Base-by-base conservation (phyloP, 2,113 vertebrate genomes). In the Rattus rattus region DNA sequence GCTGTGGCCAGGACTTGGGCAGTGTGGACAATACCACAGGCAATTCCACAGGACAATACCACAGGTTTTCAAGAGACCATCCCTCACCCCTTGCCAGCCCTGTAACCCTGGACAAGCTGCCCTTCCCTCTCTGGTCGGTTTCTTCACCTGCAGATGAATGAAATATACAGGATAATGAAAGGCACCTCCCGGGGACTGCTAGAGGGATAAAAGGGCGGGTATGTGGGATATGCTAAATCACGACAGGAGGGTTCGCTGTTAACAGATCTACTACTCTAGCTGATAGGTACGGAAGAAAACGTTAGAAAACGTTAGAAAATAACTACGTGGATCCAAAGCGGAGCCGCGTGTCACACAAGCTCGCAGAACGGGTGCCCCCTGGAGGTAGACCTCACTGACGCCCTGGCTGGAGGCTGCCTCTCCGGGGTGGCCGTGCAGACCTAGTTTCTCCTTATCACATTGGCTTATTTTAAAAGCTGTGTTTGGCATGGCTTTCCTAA, bases 401-500 rank as follows among this genome's bases (percentile, higher is more conserved):
- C 43, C 22, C 89, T 7, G 39, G 24, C 33, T 8, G 14, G 79
- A 94, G 36, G 77, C 39, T 69, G 54, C 69, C 76, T 81, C 28
- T 17, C 43, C 9, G 26, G 33, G 2, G 9, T 3, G 22, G 36
- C 7, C 1, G 11, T 0, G 49, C 49, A 43, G 54, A 26, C 65
- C 43, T 7, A 61, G 59, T 47, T 75, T 49, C 92, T 91, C 90
- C 52, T 43, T 63, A 30, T 2, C 65, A 61, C 39, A 80, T 13
- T 33, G 28, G 11, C 52, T 39, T 52, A 88, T 91, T 95, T 91
- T 17, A 36, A 96, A 94, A 95, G 59, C 63, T 73, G 77, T 24
- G 88, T 11, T 90, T 88, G 72, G 33, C 20, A 72, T 88, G 84
- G 81, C 52, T 96, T 93, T 84, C 61, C 47, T 95, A 96, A 95